A percentile compares a stretch with the other conserved stretches of the same genome.
Evolutionary conservation across 2,797 vertebrate genomes (phyloP).

Genomic region (Phyllotis vaccarum): DNA sequence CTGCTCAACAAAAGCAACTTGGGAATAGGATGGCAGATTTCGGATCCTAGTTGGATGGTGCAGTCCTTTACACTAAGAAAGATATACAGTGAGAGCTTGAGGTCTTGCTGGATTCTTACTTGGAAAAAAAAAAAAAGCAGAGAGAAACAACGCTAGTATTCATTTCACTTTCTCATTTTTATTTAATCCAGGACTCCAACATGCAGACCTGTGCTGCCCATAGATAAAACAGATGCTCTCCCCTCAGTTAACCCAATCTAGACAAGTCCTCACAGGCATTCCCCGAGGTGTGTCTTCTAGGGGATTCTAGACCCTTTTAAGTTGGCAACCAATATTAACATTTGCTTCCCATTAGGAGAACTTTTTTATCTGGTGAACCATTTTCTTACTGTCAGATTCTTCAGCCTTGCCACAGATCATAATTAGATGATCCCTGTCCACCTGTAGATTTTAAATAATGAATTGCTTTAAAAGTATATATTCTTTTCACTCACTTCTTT

Average conservation of each 20-base stretch:
- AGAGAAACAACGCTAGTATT: background rate
- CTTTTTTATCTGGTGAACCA: background rate
- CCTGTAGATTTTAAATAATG: background rate
- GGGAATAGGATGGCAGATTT: background rate
- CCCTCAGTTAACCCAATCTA: background rate
- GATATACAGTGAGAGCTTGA: background rate
- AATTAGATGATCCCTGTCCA: background rate
- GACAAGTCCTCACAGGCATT: background rate
- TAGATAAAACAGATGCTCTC: background rate
- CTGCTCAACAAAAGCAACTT: background rate
- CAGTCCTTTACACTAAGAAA: background rate
- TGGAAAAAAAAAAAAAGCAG: accelerated
- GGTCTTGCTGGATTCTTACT: background rate
- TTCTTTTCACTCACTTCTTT: constrained; percentile 4
- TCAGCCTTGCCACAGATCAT: background rate
- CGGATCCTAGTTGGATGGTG: background rate
- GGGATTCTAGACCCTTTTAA: background rate
- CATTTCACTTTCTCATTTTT: background rate
- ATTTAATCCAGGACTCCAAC: background rate
- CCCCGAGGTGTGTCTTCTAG: background rate
- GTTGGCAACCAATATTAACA: background rate
- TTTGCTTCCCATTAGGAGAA: background rate
- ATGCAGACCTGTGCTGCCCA: background rate
- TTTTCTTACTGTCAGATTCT: background rate
- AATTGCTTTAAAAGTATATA: background rate